These are phyloP conservation scores for Pterostichus niger DNA, from an alignment of 2,888 invertebrate species.

Conservation along the genomic window DNA sequence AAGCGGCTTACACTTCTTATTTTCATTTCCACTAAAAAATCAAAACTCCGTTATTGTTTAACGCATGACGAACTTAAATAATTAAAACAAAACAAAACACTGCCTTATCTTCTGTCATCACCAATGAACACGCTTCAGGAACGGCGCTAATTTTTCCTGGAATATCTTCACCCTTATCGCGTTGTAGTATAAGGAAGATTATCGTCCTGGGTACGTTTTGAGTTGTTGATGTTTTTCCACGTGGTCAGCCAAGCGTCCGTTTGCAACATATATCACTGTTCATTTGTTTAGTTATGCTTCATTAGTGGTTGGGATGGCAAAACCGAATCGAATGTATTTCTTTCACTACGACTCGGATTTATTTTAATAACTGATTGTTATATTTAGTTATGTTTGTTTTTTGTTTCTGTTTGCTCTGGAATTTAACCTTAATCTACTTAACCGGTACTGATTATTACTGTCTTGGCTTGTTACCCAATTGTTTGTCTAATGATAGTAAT, in stretches of 20 bases:
- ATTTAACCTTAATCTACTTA: conserved; percentile 30
- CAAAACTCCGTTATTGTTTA: conserved; percentile 55
- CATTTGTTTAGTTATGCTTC: conserved; percentile 65
- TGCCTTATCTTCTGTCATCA: conserved; percentile 52
- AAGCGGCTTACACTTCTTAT: conserved; percentile 11
- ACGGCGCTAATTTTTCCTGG: conserved; percentile 7
- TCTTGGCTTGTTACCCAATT: conserved; percentile 2
- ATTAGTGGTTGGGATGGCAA: conserved; percentile 53
- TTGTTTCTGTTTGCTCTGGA: conserved; percentile 9
- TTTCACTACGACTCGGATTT: neutral
- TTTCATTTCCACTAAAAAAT: conserved; percentile 41
- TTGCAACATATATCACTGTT: conserved; percentile 64
- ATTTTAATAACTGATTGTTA: conserved; percentile 46
- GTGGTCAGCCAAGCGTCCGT: conserved; percentile 60
- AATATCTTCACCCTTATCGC: conserved; percentile 51
- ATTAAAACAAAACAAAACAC: conserved; percentile 56
- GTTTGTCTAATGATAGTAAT: conserved; percentile 37
- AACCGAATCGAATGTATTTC: neutral
- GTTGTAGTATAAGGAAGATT: conserved; percentile 8
- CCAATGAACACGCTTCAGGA: conserved; percentile 50
- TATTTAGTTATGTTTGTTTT: neutral
- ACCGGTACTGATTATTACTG: conserved; percentile 30
- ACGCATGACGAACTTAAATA: conserved; percentile 57
- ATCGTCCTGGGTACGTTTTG: conserved; percentile 23
- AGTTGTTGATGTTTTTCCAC: conserved; percentile 64